These are phyloP conservation scores for Erebia palarica DNA, from an alignment of 2,888 invertebrate species.

Conservation along the genomic window DNA sequence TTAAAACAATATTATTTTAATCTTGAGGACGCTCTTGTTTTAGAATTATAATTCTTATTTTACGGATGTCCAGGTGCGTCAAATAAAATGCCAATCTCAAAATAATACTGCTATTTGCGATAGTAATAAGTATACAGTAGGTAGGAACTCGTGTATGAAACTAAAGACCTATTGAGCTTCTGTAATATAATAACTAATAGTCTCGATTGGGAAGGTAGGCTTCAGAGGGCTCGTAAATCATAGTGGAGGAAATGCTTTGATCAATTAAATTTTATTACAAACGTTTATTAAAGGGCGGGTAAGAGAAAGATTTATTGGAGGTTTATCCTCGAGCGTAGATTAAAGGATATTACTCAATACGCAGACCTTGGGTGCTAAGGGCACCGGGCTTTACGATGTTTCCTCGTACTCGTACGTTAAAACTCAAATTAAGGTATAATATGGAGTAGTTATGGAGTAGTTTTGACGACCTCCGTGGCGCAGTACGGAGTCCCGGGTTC, in stretches of 20 bases:
- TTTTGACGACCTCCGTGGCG: no score
- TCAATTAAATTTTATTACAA: constrained; percentile 79
- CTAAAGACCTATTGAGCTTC: constrained; percentile 1
- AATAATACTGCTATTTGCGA: no score
- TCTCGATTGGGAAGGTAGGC: constrained; percentile 36
- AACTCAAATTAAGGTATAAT: not conserved
- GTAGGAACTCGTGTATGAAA: not conserved
- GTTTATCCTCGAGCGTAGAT: constrained; percentile 78
- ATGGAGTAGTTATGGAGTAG: no score
- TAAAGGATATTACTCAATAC: constrained; percentile 70
- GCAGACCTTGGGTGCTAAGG: constrained; percentile 50
- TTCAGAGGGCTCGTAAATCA: constrained; percentile 56
- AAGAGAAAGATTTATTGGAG: constrained; percentile 80
- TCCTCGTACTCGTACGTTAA: constrained; percentile 47
- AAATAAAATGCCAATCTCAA: no score
- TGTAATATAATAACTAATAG: constrained; percentile 23
- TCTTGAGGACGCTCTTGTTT: no score
- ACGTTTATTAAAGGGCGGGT: constrained; percentile 75
- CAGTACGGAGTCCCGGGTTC: no score
- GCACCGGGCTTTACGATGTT: constrained; percentile 39
- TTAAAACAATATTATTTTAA: no score
- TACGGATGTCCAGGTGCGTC: no score
- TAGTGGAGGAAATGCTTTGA: constrained; percentile 68
- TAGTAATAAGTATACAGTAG: not conserved
- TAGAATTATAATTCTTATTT: no score